Evolutionary conservation across 1,140 invertebrate genomes (phyloP), one percentile per base, ranked within the genome.

Genomic region (Lineus longissimus): DNA sequence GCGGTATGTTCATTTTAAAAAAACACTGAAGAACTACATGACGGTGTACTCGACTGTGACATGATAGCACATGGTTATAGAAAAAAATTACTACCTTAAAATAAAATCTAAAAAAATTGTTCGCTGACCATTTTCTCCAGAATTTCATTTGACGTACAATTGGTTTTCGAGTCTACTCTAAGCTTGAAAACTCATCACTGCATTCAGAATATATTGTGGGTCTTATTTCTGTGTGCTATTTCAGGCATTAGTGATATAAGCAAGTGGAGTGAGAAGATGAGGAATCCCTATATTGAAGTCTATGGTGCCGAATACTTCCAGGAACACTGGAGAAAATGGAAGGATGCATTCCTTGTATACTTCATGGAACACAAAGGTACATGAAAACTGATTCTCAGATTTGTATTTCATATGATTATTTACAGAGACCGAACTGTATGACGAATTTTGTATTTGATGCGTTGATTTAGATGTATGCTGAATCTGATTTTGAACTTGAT

Each of bases 191-290:
- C n/a, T n/a, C n/a, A n/a, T n/a, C n/a, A n/a, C n/a, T n/a, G n/a
- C n/a, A n/a, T n/a, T n/a, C n/a, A n/a, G n/a, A n/a, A n/a, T 36
- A 36, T 36, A 36, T 7, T 15, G 19, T 60, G 22, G 31, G 7
- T 43, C 19, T 43, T 15, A 2, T 60, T 45, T 11, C 31, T 59
- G 33, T 41, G 9, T 9, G 22, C 45, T 9, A 54, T 55, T 67
- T 17, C 59, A 78, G 76, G 70, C 19, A 76, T 87, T 25, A 83
- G 85, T 71, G 87, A 93, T 72, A 84, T 94, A 9, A 85, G 85
- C 55, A 86, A 85, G 59, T 95, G 93, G 93, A 93, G 91, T 19
- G 85, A 87, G 36, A 85, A 84, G 68, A 91, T 92, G 90, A 86
- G 85, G 68, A 84, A 87, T 36, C 88, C 91, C 2, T 83, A 92